A percentile compares a stretch with the other conserved stretches of the same genome.
phyloP scores from a whole-genome alignment of 2,797 vertebrate genomes.

The Eidolon dupreanum region DNA sequence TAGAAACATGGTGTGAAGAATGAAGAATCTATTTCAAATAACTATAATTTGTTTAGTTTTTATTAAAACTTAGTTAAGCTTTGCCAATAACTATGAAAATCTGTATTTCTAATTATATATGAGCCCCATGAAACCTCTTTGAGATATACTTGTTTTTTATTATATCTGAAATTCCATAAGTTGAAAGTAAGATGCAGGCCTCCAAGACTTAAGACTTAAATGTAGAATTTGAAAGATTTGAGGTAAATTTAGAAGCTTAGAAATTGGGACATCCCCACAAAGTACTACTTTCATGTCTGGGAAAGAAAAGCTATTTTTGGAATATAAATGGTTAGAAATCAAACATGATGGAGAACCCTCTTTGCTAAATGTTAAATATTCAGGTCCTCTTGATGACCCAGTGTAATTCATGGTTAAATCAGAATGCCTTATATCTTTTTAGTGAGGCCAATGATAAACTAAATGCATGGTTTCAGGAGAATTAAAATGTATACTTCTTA shows the following conservation, averaged over 20 bases:
- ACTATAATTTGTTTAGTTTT: neutral
- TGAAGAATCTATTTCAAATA: neutral
- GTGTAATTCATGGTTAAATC: conserved; percentile 22
- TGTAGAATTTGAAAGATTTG: conserved; percentile 26
- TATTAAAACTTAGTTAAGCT: conserved; percentile 7
- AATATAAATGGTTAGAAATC: conserved; percentile 72
- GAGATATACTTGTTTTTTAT: neutral
- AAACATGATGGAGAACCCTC: conserved; percentile 64
- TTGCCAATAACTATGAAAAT: conserved; percentile 36
- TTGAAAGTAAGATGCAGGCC: conserved; percentile 5
- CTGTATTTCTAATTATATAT: neutral
- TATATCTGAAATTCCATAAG: conserved; percentile 29
- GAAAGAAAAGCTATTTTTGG: conserved; percentile 75
- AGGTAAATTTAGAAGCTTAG: conserved; percentile 66
- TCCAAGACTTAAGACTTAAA: conserved; percentile 43
- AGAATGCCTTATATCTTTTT: conserved; percentile 66
- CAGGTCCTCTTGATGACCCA: conserved; percentile 71
- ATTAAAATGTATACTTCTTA: conserved; percentile 61
- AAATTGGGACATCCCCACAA: conserved; percentile 51
- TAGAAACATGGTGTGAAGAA: neutral
- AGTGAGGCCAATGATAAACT: conserved; percentile 48
- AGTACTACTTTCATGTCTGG: conserved; percentile 58
- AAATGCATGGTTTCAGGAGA: conserved; percentile 70
- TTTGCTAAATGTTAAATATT: conserved; percentile 78
- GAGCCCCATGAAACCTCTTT: neutral